Base-by-base conservation (phyloP, 2,888 invertebrate genomes). In the Ophion obscuratus region DNA sequence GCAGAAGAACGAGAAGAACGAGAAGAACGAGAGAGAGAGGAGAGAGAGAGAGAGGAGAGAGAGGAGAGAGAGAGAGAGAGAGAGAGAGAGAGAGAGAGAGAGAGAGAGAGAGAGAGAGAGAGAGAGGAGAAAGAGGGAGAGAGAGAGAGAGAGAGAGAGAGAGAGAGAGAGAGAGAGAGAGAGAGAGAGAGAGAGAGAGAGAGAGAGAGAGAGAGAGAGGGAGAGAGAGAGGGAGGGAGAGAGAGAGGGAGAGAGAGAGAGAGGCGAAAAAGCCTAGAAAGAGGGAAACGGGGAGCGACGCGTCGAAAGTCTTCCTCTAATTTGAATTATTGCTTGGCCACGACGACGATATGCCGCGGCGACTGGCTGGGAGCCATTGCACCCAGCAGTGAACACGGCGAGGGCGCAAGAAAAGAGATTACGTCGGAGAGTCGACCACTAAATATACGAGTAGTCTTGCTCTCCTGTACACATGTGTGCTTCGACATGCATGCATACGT, bases 351-450 rank as follows among this genome's bases (percentile, higher is more conserved):
- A 83, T 79, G 84, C 75, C 80, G 62, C 66, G 62, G 84, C 84
- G 76, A 81, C 80, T 86, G 84, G 79, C 79, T 57, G 57, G 61
- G 84, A 79, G 86, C 84, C 81, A 83, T 85, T 83, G 84, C 80
- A 70, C 70, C 67, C 79, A 68, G 71, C 80, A 27, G 36, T 53
- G 79, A 82, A 76, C 68, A 80, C 27, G 40, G 40, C 9, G 47
- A 78, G 81, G 80, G 44, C 76, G 84, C 87, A 87, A 88, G 87
- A 88, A 88, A 86, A 87, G 81, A 85, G 87, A 88, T 88, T 88
- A 88, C 83, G 77, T 75, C 71, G 78, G 84, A 82, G 79, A 83
- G 84, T 68, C 81, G 85, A 77, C 71, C 31, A n/a, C 66, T 73
- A 27, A 57, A 70, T 81, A 31, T 67, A 36, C 83, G 57, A 53